Evolutionary conservation across 2,797 vertebrate species (phyloP).

Genomic region (Chanos chanos): DNA sequence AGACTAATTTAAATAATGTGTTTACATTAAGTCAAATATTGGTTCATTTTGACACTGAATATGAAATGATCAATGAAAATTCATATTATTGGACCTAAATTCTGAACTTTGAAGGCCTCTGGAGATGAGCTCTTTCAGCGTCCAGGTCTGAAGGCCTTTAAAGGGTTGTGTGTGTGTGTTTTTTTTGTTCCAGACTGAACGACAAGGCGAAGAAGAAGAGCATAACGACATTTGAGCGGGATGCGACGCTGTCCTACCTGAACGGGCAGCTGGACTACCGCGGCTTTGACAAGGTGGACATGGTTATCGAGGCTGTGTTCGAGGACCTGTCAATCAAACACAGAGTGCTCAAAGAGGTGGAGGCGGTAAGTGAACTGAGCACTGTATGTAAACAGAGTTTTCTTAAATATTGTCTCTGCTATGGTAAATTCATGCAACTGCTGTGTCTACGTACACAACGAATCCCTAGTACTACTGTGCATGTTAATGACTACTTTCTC

Average conservation of each 20-base stretch:
- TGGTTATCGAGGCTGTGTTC: conserved; percentile 87
- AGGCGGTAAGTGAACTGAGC: conserved; percentile 67
- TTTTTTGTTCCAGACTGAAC: conserved; percentile 63
- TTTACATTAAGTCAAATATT: too few relatives aligned
- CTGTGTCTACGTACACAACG: too few relatives aligned
- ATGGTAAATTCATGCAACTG: too few relatives aligned
- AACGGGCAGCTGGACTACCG: conserved; percentile 74
- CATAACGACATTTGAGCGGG: conserved; percentile 76
- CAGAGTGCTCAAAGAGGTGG: conserved; percentile 79
- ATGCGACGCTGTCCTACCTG: conserved; percentile 70
- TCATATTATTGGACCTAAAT: background rate
- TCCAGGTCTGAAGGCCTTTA: background rate
- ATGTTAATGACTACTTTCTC: too few relatives aligned
- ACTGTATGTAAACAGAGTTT: background rate
- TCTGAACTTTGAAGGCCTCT: background rate
- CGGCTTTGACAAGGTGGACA: conserved; percentile 74
- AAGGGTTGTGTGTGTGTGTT: background rate
- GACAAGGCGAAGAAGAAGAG: conserved; percentile 78
- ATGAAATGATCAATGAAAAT: too few relatives aligned
- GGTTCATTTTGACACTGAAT: too few relatives aligned
- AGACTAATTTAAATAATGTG: too few relatives aligned
- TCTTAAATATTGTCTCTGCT: too few relatives aligned
- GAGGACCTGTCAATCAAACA: conserved; percentile 82
- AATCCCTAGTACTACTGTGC: too few relatives aligned
- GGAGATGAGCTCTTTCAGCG: background rate